Evolutionary conservation across 2,113 vertebrate genomes (phyloP).

Genomic region (Sinocyclocheilus anshuiensis): DNA sequence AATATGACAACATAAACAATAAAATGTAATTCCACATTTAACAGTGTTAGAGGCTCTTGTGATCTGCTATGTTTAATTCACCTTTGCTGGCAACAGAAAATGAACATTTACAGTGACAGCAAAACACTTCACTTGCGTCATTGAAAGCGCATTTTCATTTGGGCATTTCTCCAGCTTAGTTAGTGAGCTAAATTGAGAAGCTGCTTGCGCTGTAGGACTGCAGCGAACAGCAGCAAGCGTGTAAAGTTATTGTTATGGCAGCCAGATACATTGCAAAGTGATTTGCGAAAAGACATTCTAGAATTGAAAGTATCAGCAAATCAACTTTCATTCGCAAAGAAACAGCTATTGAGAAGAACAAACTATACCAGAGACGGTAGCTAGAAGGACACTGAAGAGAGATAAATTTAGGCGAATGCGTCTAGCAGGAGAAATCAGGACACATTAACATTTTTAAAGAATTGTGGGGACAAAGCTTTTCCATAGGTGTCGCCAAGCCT

Average conservation of each 20-base stretch:
- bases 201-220: not conserved
- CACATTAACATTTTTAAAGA: not conserved
- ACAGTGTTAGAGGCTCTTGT: not conserved
- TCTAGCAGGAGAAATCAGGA: not conserved
- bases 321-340: not conserved
- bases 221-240: slow-evolving; percentile 1
- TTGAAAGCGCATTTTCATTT: not conserved
- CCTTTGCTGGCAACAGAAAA: slow-evolving; percentile 2
- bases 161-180: not conserved
- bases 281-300: not conserved
- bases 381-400: not conserved
- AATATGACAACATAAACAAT: not conserved
- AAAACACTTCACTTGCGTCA: not conserved
- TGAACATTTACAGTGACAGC: not conserved
- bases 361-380: not conserved
- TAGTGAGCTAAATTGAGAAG: slow-evolving; percentile 11
- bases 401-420: not conserved
- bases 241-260: slow-evolving; percentile 17
- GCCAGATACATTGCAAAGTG: not conserved
- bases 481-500: not conserved
- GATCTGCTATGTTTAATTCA: not conserved
- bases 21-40: not conserved
- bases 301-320: slow-evolving; percentile 18
- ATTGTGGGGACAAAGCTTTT: not conserved
- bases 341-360: not conserved